These are phyloP conservation scores for Eufriesea mexicana DNA, from an alignment of 1,140 invertebrate genomes.

Conservation along the genomic window DNA sequence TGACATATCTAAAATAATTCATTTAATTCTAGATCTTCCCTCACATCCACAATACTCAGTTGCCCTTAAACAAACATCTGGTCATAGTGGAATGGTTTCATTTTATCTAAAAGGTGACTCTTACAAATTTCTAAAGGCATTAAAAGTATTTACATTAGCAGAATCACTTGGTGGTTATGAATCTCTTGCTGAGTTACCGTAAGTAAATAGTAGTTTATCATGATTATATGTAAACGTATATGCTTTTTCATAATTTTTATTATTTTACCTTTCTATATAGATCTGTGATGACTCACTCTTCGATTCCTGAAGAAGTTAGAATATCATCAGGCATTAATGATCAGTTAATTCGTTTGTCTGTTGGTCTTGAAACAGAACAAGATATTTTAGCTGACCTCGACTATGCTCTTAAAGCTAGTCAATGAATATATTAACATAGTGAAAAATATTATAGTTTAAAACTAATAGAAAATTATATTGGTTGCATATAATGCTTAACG, in stretches of 20 bases:
- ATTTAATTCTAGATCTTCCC: constrained; percentile 86
- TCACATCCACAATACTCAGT: constrained; percentile 96
- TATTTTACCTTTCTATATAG: constrained; percentile 71
- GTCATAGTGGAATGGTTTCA: constrained; percentile 96
- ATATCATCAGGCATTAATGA: constrained; percentile 92
- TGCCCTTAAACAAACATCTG: constrained; percentile 91
- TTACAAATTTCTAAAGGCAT: constrained; percentile 88
- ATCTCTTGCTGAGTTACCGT: constrained; percentile 94
- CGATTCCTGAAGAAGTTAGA: constrained; percentile 88
- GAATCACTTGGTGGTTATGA: constrained; percentile 98
- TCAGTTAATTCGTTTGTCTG: constrained; percentile 93
- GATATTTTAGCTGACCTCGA: constrained; percentile 95
- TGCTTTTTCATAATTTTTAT: not conserved
- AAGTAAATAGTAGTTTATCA: constrained; percentile 79
- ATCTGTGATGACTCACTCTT: constrained; percentile 91
- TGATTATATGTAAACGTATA: constrained; percentile 1
- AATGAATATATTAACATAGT: constrained; percentile 33
- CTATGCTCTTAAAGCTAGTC: constrained; percentile 85
- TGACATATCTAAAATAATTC: constrained; percentile 10
- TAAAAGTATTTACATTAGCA: constrained; percentile 94
- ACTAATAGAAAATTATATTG: not conserved
- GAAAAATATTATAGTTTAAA: too few relatives aligned
- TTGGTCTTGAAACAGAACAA: constrained; percentile 93
- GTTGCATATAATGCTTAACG: too few relatives aligned
- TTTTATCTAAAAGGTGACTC: constrained; percentile 94